Evolutionary conservation across 2,797 vertebrate species (phyloP).

Genomic region (Pantherophis alleghaniensis): DNA sequence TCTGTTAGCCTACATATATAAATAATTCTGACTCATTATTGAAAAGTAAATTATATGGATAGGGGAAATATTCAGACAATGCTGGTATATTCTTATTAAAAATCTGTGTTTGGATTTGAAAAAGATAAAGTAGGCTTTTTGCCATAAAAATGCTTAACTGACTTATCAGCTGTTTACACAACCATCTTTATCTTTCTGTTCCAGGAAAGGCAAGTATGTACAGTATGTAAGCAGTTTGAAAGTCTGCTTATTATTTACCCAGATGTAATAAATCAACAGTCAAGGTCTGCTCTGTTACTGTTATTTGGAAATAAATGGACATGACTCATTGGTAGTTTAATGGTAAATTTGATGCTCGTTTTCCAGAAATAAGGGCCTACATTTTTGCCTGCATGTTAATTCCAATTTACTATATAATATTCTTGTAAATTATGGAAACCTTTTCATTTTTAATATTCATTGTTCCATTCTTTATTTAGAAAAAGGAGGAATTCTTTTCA

Average conservation of each 20-base stretch:
- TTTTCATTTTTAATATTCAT: constrained; percentile 8
- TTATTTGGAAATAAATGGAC: constrained; percentile 32
- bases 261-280: constrained; percentile 15
- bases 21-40: neutral
- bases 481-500: neutral
- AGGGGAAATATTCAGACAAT: neutral
- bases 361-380: neutral
- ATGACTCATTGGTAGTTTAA: neutral
- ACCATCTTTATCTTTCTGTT: constrained; percentile 22
- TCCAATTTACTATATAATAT: neutral
- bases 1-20: neutral
- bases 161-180: constrained; percentile 26
- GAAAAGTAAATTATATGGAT: constrained; percentile 11
- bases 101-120: constrained; percentile 10
- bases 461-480: neutral
- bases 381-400: neutral
- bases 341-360: constrained; percentile 3
- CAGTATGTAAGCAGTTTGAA: constrained; percentile 13
- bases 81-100: constrained; percentile 1
- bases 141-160: neutral
- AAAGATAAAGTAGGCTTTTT: constrained; percentile 10
- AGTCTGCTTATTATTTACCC: constrained; percentile 6
- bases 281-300: neutral
- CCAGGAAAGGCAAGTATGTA: neutral
- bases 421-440: constrained; percentile 4